Evolutionary conservation across 2,113 vertebrate genomes (phyloP).

Genomic region (Thamnophis sirtalis): DNA sequence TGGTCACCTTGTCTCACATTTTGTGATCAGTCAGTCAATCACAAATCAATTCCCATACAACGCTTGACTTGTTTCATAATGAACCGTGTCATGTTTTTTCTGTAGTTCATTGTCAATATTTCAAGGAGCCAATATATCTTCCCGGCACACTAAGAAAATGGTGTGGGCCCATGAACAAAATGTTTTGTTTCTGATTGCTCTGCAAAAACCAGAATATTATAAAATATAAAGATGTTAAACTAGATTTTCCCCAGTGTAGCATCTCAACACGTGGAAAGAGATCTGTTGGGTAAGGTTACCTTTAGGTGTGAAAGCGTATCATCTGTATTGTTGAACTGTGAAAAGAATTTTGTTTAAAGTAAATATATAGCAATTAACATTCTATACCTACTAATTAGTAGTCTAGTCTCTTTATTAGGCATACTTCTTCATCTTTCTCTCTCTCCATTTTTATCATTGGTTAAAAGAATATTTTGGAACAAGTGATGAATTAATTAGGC

Average conservation of each 20-base stretch:
- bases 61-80: not conserved
- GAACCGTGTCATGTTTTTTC: not conserved
- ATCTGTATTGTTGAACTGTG: not conserved
- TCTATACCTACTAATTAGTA: constrained; percentile 62
- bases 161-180: not conserved
- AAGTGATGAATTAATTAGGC: constrained; percentile 38
- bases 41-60: not conserved
- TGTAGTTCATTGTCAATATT: not conserved
- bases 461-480: constrained; percentile 49
- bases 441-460: constrained; percentile 52
- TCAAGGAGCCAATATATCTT: not conserved
- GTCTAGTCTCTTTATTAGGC: constrained; percentile 43
- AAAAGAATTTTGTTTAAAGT: constrained; percentile 11
- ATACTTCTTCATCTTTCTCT: constrained; percentile 30
- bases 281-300: not conserved
- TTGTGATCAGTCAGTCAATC: not conserved
- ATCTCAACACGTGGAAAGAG: not conserved
- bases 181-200: not conserved
- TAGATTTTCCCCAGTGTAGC: not conserved
- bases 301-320: not conserved
- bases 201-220: not conserved
- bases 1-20: not conserved
- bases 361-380: constrained; percentile 48
- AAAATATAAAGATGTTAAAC: not conserved
- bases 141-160: not conserved